A percentile compares a stretch with the other conserved stretches of the same genome.
These are phyloP conservation scores for Lycorma delicatula DNA, from an alignment of 1,140 invertebrate genomes.

Conservation along the genomic window DNA sequence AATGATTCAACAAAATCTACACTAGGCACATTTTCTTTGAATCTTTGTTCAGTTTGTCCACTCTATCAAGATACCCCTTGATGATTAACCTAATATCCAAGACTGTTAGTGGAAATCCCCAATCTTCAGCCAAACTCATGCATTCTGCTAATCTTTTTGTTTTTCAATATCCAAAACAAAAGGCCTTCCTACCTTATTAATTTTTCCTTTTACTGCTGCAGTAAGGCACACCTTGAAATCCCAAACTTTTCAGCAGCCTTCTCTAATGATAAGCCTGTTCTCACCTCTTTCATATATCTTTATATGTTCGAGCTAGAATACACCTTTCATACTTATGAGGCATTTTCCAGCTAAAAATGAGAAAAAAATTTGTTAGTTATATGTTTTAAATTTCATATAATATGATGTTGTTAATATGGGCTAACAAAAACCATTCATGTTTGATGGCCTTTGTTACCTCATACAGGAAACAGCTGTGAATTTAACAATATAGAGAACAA, in stretches of 20 bases:
- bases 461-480: conserved; percentile 4
- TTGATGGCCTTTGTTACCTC: conserved; percentile 16
- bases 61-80: conserved; percentile 6
- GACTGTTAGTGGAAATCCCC: conserved; percentile 10
- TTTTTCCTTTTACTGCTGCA: conserved; percentile 12
- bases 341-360: conserved; percentile 12
- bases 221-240: conserved; percentile 14
- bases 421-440: conserved; percentile 11
- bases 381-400: conserved; percentile 10
- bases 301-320: conserved; percentile 13
- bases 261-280: conserved; percentile 10
- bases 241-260: conserved; percentile 15
- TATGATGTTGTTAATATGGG: conserved; percentile 14
- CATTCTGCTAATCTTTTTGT: conserved; percentile 16
- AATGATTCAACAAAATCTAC: conserved; percentile 10
- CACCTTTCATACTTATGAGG: conserved; percentile 8
- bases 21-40: conserved; percentile 19
- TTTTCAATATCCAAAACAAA: conserved; percentile 8
- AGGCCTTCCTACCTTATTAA: conserved; percentile 13
- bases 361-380: conserved; percentile 6
- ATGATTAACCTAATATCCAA: conserved; percentile 7
- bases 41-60: background rate
- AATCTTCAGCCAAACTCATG: conserved; percentile 1
- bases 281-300: conserved; percentile 1
- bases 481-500: background rate